phyloP scores from a whole-genome alignment of 2,797 vertebrate species.

The Adelosebastes latens region DNA sequence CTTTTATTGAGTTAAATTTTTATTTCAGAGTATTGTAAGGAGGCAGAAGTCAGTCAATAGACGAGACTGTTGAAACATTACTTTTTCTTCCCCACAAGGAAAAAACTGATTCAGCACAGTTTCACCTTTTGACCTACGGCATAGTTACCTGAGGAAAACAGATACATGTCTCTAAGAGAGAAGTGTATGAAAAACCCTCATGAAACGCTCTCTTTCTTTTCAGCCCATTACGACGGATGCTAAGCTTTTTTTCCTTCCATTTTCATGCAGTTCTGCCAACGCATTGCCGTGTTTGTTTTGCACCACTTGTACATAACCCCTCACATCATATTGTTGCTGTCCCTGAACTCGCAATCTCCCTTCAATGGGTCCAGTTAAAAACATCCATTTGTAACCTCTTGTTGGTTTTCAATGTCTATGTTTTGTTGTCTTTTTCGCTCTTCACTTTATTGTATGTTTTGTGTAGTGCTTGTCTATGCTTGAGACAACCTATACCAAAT shows the following conservation, averaged over 20 bases:
- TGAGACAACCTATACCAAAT: neutral
- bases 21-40: slow-evolving; percentile 4
- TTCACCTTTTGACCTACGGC: slow-evolving; percentile 42
- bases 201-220: slow-evolving; percentile 28
- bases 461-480: neutral
- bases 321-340: slow-evolving; percentile 28
- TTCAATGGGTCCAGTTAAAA: slow-evolving; percentile 17
- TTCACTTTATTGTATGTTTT: neutral
- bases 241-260: slow-evolving; percentile 20
- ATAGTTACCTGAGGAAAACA: slow-evolving; percentile 38
- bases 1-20: slow-evolving; percentile 4
- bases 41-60: slow-evolving; percentile 16
- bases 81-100: neutral
- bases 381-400: slow-evolving; percentile 23
- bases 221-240: slow-evolving; percentile 13
- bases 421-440: slow-evolving; percentile 16
- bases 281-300: slow-evolving; percentile 27
- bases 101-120: slow-evolving; percentile 3
- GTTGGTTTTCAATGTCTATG: slow-evolving; percentile 2
- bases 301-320: slow-evolving; percentile 11
- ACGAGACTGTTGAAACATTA: neutral
- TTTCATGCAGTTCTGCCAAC: neutral
- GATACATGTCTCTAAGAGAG: slow-evolving; percentile 13
- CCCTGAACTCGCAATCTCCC: slow-evolving; percentile 52
- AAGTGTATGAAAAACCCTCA: slow-evolving; percentile 4